phyloP scores from a whole-genome alignment of 2,888 invertebrate species.

The Brassicogethes aeneus region DNA sequence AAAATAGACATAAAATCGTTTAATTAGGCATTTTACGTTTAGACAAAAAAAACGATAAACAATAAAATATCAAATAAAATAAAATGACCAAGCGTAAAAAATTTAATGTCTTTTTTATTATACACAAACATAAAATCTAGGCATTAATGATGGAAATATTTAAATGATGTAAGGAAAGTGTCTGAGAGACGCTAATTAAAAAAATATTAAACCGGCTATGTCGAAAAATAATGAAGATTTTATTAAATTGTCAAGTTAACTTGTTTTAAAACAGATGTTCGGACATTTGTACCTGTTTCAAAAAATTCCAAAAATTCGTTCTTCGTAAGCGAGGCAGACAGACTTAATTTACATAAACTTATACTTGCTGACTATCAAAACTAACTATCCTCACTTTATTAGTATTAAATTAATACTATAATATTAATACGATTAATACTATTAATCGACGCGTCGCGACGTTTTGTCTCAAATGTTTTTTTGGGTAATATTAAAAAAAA shows the following conservation, averaged over 20 bases:
- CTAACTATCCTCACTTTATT: conserved; percentile 24
- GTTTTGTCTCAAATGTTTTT: conserved; percentile 19
- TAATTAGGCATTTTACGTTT: neutral
- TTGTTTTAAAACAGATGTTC: conserved; percentile 27
- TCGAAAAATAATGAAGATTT: conserved; percentile 23
- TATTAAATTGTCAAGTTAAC: conserved; percentile 30
- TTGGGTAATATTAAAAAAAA: conserved; percentile 17
- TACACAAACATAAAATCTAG: neutral
- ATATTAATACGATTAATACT: no score
- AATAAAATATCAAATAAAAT: neutral
- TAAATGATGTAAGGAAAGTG: conserved; percentile 7
- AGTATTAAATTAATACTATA: conserved; percentile 26
- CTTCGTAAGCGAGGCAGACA: conserved; percentile 27
- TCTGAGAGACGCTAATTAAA: conserved; percentile 15
- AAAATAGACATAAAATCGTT: neutral
- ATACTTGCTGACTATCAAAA: conserved; percentile 23
- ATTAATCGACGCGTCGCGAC: no score
- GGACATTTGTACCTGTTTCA: conserved; percentile 33
- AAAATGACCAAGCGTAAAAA: neutral
- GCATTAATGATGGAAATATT: neutral
- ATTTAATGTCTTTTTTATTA: neutral
- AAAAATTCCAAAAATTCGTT: conserved; percentile 35
- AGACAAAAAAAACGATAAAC: neutral
- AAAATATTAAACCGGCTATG: conserved; percentile 13
- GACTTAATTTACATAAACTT: conserved; percentile 26